Conservation (phyloP, 2,113 vertebrate species). For the Strigops habroptila region DNA sequence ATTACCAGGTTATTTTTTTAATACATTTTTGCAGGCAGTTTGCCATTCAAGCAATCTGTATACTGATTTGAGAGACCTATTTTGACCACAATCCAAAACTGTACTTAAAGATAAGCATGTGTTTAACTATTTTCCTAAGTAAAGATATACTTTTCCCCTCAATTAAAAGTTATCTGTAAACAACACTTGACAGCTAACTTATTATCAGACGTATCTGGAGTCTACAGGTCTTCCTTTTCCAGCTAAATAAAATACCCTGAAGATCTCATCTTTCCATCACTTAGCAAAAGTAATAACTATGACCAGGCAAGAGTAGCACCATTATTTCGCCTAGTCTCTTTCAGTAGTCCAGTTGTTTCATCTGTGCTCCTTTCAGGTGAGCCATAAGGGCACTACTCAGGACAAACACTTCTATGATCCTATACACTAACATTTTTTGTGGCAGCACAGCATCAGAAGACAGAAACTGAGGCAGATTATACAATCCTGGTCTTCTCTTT, state of each 20-base stretch:
- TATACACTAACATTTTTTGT: neutral
- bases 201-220: neutral
- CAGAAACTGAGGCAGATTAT: neutral
- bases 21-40: neutral
- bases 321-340: neutral
- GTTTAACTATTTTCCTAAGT: neutral
- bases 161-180: neutral
- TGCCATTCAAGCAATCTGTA: neutral
- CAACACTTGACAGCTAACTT: neutral
- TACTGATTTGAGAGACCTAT: neutral
- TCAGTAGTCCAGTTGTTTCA: neutral
- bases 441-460: neutral
- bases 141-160: neutral
- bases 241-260: neutral
- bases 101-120: neutral
- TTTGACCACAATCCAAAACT: neutral
- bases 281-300: neutral
- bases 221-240: neutral
- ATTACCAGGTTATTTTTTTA: neutral
- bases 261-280: neutral
- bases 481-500: neutral
- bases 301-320: neutral
- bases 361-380: neutral
- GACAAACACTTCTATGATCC: neutral
- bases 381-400: neutral